Evolutionary conservation across 2,888 invertebrate species (phyloP).

Genomic region (Lycaena phlaeas): DNA sequence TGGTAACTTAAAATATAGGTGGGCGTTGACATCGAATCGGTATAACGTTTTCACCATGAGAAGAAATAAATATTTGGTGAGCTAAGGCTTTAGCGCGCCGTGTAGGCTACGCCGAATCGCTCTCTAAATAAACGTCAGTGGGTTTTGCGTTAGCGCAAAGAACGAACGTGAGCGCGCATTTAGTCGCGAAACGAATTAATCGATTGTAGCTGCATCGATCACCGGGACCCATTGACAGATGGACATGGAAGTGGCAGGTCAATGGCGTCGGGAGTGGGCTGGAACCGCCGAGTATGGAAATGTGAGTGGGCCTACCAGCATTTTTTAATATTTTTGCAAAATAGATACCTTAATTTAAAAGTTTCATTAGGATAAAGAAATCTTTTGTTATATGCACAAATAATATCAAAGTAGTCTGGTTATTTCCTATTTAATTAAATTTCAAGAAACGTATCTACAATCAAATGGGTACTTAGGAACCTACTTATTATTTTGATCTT

Average conservation of each 20-base stretch:
- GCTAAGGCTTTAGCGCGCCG: slow-evolving; percentile 24
- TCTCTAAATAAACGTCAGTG: slow-evolving; percentile 35
- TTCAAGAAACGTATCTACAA: too few species aligned
- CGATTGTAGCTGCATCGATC: slow-evolving; percentile 67
- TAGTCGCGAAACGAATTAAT: slow-evolving; percentile 34
- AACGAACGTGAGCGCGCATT: slow-evolving; percentile 41
- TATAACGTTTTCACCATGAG: slow-evolving; percentile 54
- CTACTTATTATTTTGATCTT: too few species aligned
- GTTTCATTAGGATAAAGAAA: too few species aligned
- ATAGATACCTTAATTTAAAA: too few species aligned
- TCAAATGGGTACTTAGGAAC: too few species aligned
- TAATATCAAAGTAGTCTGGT: too few species aligned
- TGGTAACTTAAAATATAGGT: slow-evolving; percentile 33
- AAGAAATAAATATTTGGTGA: slow-evolving; percentile 50
- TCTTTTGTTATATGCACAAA: too few species aligned
- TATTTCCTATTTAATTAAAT: too few species aligned
- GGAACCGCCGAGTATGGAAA: slow-evolving; percentile 67
- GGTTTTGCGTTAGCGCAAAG: slow-evolving; percentile 45
- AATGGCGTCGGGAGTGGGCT: slow-evolving; percentile 67
- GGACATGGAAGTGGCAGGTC: slow-evolving; percentile 64
- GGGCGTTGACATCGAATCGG: slow-evolving; percentile 61
- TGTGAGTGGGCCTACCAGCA: slow-evolving; percentile 35
- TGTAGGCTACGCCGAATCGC: slow-evolving; percentile 24
- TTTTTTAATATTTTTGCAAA: too few species aligned
- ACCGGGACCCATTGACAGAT: slow-evolving; percentile 27